Evolutionary conservation across 2,797 vertebrate species (phyloP), one percentile per base, ranked within the genome.

Genomic region (Lycodopsis pacificus): DNA sequence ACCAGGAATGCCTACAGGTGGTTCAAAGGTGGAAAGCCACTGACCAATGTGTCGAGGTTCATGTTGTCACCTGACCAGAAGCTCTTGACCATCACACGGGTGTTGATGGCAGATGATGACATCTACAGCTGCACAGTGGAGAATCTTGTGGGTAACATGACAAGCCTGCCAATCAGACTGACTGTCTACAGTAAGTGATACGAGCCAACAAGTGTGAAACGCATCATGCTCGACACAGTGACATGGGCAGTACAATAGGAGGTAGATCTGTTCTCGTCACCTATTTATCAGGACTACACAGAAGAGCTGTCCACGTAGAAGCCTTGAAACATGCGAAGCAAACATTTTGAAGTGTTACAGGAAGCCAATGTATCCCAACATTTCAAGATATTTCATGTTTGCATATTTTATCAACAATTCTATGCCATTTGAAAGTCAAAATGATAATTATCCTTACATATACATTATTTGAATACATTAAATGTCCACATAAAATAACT

Each of bases 1-100:
- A 99, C 98, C 76, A 97, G 97, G 80, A 95, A 97, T 22, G 91
- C 91, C 5, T 99, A 99, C 87, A 96, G 93, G 42, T 99, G 98
- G 98, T 92, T 96, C 78, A 99, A 99, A 91, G 97, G 96, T 0
- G 96, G 96, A 66, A 96, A 96, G 69, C 95, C 95, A 0, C 94
- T 99, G 81, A 92, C 84, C 91, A 98, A 98, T 0, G 96, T 96
- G 86, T 96, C 96, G 0, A 93, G 98, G 74, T 95, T 98, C 53
- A 86, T 96, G 57, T 87, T 99, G 77, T 99, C 98, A 17, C 92
- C 95, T 0, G 96, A 98, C 90, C 96, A 96, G 85, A 97, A 97
- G 92, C 86, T 96, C 59, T 87, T 99, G 92, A 99, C 97, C 87
- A 97, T 99, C 93, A 95, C 92, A 0, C 94, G 97, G 0, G 97